Evolutionary conservation across 2,113 vertebrate genomes (phyloP), one percentile per base, ranked within the genome.

Genomic region (Campylomormyrus numenius): DNA sequence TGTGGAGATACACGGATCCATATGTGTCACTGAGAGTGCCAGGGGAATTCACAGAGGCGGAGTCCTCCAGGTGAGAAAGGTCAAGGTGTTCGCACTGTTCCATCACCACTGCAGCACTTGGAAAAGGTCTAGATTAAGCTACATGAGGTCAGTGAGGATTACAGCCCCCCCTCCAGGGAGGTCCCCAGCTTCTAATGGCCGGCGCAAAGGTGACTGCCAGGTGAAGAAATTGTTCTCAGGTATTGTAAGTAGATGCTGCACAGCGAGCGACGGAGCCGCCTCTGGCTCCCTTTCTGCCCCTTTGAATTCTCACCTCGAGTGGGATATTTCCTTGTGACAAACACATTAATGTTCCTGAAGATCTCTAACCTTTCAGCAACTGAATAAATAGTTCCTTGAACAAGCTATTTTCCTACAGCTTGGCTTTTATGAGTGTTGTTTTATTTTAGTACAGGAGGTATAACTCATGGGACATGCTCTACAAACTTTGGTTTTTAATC

Each of bases 371-470:
- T 85, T 48, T 46, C 83, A 85, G 19, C 39, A 46, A n/a, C 39
- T 85, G 83, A 85, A 48, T 48, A 85, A 85, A 85, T 85, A 85
- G 83, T 45, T 85, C 83, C 42, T 21, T n/a, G 45, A 46, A 48
- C 83, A 85, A 48, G 83, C 9, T 48, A 85, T 48, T 85, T 45
- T 85, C 83, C 35, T 85, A 3, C 24, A 46, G 83, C 39, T 85
- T 85, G 83, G 83, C 45, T 45, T 46, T 85, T 85, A 85, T 48
- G 83, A 48, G 1, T 85, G 83, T 42, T 85, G 45, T 48, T 85
- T n/a, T 85, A 85, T 48, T 85, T 46, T 48, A 48, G 45, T 24
- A 83, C 39, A 39, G 31, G 31, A 83, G 27, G 13, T 42, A 42
- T 39, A 80, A 80, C 31, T 80, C 74, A 80, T 80, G 83, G 45